phyloP scores from a whole-genome alignment of 2,797 vertebrate genomes.

The Falco cherrug region DNA sequence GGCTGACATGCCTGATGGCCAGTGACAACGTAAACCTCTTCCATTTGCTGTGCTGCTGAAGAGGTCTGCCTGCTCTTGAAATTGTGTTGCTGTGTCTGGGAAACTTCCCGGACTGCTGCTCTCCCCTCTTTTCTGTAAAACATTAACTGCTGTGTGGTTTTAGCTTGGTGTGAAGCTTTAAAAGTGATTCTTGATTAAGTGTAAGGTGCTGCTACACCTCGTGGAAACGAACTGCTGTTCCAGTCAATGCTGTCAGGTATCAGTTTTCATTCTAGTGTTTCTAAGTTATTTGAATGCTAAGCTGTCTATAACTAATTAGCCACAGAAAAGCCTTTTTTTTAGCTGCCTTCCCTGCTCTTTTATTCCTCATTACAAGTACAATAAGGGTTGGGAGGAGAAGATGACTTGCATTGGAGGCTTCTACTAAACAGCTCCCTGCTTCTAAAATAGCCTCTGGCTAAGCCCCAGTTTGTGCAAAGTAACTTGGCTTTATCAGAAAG shows the following conservation, averaged over 20 bases:
- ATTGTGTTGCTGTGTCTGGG: not conserved
- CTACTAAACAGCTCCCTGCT: not conserved
- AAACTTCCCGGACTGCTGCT: not conserved
- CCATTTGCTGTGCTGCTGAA: not conserved
- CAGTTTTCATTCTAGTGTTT: rapidly evolving
- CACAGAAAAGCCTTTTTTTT: not conserved
- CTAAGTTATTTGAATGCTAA: not conserved
- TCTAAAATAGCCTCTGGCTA: not conserved
- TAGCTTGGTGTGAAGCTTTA: not conserved
- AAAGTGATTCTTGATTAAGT: not conserved
- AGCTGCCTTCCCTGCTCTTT: not conserved
- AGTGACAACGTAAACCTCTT: not conserved
- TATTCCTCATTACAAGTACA: not conserved
- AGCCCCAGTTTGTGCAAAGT: not conserved
- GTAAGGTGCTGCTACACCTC: not conserved
- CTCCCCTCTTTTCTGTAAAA: not conserved
- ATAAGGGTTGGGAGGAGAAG: not conserved
- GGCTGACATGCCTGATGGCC: not conserved
- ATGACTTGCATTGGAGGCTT: not conserved
- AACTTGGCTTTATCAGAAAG: not conserved
- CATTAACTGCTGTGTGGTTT: not conserved
- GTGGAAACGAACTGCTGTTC: not conserved
- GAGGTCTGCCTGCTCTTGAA: not conserved
- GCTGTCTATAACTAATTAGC: not conserved
- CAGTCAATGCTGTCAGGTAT: not conserved